These are phyloP conservation scores for Anoura caudifer DNA, from an alignment of 2,113 vertebrate genomes.

Conservation along the genomic window DNA sequence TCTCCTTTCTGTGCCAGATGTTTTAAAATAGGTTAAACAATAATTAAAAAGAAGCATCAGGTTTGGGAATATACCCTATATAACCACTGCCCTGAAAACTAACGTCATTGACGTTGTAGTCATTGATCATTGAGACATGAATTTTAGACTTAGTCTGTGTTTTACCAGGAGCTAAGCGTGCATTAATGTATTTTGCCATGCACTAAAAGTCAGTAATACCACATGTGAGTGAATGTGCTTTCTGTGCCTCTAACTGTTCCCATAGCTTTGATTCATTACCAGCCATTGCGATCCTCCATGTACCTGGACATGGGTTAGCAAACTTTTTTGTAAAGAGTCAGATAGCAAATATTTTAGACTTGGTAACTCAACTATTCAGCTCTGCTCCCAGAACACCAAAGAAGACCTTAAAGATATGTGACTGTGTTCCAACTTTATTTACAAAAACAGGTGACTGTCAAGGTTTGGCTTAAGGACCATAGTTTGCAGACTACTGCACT, in stretches of 20 bases:
- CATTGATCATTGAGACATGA: slow-evolving; percentile 59
- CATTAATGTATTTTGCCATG: background rate
- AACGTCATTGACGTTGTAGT: slow-evolving; percentile 20
- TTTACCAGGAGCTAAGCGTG: slow-evolving; percentile 40
- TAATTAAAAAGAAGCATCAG: slow-evolving; percentile 70
- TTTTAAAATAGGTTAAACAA: slow-evolving; percentile 66
- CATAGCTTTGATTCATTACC: slow-evolving; percentile 61
- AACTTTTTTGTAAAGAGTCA: background rate
- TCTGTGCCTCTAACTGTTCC: slow-evolving; percentile 53
- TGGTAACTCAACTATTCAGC: background rate
- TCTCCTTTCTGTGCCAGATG: slow-evolving; percentile 63
- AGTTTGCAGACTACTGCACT: background rate
- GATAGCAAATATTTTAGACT: background rate
- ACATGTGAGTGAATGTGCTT: slow-evolving; percentile 43
- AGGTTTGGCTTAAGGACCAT: background rate
- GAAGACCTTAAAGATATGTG: background rate
- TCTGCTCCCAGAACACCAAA: background rate
- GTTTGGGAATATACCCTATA: slow-evolving; percentile 53
- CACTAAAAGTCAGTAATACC: slow-evolving; percentile 55
- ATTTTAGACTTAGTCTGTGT: slow-evolving; percentile 57
- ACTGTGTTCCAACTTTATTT: background rate
- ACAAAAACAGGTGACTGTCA: background rate
- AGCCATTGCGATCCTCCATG: slow-evolving; percentile 32
- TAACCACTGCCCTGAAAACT: slow-evolving; percentile 50
- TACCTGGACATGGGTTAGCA: background rate